phyloP scores from a whole-genome alignment of 1,140 invertebrate genomes.

The Eumeta japonica region DNA sequence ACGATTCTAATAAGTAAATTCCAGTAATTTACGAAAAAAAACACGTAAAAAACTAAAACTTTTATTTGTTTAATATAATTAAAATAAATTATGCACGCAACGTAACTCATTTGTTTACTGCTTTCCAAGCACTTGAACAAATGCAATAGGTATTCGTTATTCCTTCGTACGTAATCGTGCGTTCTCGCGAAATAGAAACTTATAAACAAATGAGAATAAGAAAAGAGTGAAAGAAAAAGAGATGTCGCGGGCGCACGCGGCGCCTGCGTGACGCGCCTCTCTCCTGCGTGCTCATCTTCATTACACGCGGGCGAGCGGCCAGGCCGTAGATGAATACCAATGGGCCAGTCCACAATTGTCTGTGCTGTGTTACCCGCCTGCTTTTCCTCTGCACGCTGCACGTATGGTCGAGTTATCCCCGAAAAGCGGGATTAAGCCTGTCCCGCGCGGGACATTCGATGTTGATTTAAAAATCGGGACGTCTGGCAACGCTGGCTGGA shows the following conservation, averaged over 20 bases:
- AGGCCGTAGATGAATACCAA: neutral
- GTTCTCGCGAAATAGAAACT: neutral
- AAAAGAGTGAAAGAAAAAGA: neutral
- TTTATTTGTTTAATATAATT: conserved; percentile 1
- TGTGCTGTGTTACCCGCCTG: conserved; percentile 1
- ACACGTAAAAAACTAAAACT: neutral
- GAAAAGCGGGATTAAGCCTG: conserved; percentile 6
- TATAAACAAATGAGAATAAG: conserved; percentile 1
- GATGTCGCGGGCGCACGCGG: no score
- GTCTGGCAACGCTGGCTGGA: conserved; percentile 1
- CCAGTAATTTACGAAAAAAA: conserved; percentile 1
- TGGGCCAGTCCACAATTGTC: neutral
- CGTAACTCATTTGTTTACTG: conserved; percentile 1
- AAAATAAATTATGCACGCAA: conserved; percentile 1
- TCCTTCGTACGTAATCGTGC: neutral
- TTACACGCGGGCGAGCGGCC: conserved; percentile 1
- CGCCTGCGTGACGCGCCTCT: no score
- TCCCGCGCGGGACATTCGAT: conserved; percentile 6
- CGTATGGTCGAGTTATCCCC: conserved; percentile 5
- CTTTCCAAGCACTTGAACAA: neutral
- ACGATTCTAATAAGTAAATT: neutral
- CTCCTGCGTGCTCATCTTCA: neutral
- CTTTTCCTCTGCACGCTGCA: conserved; percentile 1
- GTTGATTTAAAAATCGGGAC: conserved; percentile 2
- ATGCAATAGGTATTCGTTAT: conserved; percentile 1